Evolutionary conservation across 2,797 vertebrate species (phyloP).

Genomic region (Sebastes wilsoni): DNA sequence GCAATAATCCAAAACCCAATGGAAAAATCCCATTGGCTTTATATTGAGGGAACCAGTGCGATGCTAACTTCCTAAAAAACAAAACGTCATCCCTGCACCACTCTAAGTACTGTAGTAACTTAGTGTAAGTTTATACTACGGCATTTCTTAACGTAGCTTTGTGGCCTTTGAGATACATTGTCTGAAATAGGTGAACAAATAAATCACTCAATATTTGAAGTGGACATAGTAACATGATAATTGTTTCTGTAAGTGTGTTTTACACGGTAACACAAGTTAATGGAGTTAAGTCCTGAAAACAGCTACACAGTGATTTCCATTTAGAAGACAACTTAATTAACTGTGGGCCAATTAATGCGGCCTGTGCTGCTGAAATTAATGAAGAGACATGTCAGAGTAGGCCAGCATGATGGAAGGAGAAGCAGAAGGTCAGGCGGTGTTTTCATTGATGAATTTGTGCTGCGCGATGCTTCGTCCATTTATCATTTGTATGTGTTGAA

Average conservation of each 20-base stretch:
- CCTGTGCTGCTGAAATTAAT: slow-evolving; percentile 41
- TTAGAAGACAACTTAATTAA: slow-evolving; percentile 60
- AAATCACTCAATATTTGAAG: neutral
- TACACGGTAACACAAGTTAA: slow-evolving; percentile 1
- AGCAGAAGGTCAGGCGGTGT: slow-evolving; percentile 29
- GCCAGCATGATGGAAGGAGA: slow-evolving; percentile 7
- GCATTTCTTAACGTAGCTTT: neutral
- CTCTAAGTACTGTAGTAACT: neutral
- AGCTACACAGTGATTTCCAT: slow-evolving; percentile 48
- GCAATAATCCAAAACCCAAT: no score
- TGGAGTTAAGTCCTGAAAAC: slow-evolving; percentile 5
- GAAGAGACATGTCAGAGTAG: slow-evolving; percentile 28
- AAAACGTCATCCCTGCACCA: neutral
- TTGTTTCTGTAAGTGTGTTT: slow-evolving; percentile 17
- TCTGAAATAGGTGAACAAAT: neutral
- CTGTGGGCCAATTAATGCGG: slow-evolving; percentile 48
- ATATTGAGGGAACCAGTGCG: no score
- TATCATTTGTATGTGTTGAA: neutral
- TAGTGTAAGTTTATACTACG: neutral
- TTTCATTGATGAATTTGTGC: slow-evolving; percentile 31
- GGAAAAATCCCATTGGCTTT: no score
- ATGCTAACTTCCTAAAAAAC: no score
- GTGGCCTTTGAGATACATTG: neutral
- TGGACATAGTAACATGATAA: slow-evolving; percentile 4
- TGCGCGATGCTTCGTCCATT: neutral